These are phyloP conservation scores for Magallana ariakensis DNA, from an alignment of 1,140 invertebrate genomes.

Conservation along the genomic window DNA sequence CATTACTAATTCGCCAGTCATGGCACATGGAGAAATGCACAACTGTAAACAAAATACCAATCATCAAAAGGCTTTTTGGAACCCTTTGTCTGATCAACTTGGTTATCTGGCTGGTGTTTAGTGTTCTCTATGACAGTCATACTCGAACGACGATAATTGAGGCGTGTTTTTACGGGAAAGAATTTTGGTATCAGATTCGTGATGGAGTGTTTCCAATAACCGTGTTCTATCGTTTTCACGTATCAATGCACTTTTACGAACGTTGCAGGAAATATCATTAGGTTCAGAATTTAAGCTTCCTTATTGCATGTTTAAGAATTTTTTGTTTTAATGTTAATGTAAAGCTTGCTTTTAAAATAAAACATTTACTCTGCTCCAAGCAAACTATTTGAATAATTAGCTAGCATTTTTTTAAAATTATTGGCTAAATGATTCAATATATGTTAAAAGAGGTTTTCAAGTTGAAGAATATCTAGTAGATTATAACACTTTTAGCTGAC, in stretches of 20 bases:
- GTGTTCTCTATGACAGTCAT: neutral
- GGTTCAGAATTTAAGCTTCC: too few species aligned
- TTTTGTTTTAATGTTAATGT: too few species aligned
- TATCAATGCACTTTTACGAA: slow-evolving; percentile 10
- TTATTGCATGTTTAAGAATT: too few species aligned
- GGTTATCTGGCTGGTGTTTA: neutral
- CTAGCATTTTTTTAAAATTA: too few species aligned
- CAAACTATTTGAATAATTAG: too few species aligned
- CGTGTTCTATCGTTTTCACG: slow-evolving; percentile 1
- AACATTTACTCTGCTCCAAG: too few species aligned
- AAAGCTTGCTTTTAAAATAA: too few species aligned
- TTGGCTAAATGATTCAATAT: too few species aligned
- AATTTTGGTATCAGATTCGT: neutral
- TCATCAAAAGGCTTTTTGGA: neutral
- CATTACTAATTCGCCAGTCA: neutral
- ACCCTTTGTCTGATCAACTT: neutral
- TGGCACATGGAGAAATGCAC: slow-evolving; percentile 6
- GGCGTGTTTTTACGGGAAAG: neutral
- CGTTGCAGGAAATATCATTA: neutral
- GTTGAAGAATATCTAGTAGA: too few species aligned
- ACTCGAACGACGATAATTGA: neutral
- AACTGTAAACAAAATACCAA: neutral
- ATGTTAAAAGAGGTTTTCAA: too few species aligned
- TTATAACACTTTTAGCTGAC: too few species aligned
- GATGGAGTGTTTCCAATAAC: slow-evolving; percentile 11